Evolutionary conservation across 2,797 vertebrate species (phyloP), one percentile per base, ranked within the genome.

Genomic region (Danio kyathit): DNA sequence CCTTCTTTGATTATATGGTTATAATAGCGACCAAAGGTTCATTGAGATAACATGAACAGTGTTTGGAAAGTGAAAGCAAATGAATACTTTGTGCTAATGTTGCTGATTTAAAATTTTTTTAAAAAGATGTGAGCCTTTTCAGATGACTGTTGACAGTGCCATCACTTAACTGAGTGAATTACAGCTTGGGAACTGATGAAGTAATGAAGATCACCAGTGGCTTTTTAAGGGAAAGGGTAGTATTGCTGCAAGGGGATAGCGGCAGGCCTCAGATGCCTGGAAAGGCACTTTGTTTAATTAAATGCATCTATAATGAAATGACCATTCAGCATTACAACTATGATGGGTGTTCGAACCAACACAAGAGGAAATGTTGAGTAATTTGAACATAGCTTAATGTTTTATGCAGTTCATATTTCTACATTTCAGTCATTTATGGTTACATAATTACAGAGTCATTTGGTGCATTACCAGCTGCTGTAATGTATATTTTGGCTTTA

Each of bases 271-370:
- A 54, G 60, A 73, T 78, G 81, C 41, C 52, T 70, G 52, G 41
- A 73, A 74, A 51, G 70, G 82, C 82, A 81, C 83, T 87, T 83
- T 52, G 78, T 67, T 71, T 82, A 87, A 87, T 86, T 83, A 81
- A 87, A 82, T 76, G 82, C 69, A 3, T 79, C 63, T 81, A 19
- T 84, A 85, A 70, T 78, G 56, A 78, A 83, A 82, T 65, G 76
- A 82, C 80, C 63, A 64, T 56, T 44, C 11, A 46, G 52, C 44
- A 51, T 65, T 65, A 81, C 48, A 60, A 72, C 40, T 21, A 46
- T 59, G 63, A 77, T 69, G 73, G 5, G 52, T 70, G 65, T 69
- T 74, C 17, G 44, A 76, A 77, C 57, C 49, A 74, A 77, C 64
- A 56, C 60, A 61, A 49, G 29, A 76, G 57, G 11, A 76, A 73